These are phyloP conservation scores for Pelecanoides urinatrix DNA, from an alignment of 2,113 vertebrate genomes.

Conservation along the genomic window DNA sequence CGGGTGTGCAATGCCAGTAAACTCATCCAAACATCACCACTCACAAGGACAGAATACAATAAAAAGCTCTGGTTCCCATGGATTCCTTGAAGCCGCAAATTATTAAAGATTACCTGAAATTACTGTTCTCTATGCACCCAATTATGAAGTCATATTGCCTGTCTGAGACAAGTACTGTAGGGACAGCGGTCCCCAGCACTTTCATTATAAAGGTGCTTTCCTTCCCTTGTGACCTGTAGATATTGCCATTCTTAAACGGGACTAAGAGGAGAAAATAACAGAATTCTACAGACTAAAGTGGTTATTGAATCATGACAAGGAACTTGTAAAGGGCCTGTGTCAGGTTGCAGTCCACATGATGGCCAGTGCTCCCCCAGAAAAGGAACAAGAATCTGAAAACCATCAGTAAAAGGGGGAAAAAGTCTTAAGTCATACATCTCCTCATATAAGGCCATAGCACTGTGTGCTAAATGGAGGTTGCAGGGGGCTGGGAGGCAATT, in stretches of 20 bases:
- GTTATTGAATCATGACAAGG: neutral
- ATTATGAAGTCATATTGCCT: slow-evolving; percentile 4
- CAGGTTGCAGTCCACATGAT: neutral
- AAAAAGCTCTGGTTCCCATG: neutral
- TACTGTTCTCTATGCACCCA: neutral
- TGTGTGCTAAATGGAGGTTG: rapidly evolving
- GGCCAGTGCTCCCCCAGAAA: neutral
- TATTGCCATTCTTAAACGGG: neutral
- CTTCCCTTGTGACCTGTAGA: neutral
- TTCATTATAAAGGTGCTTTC: slow-evolving; percentile 39
- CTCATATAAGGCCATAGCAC: rapidly evolving
- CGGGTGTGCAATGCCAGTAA: slow-evolving; percentile 78
- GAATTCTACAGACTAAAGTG: neutral
- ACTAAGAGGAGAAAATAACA: neutral
- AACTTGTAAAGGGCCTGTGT: neutral
- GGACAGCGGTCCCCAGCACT: neutral
- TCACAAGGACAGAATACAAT: slow-evolving; percentile 47
- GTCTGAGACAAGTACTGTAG: neutral
- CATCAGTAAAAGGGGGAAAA: neutral
- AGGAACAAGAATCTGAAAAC: neutral
- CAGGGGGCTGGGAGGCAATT: neutral
- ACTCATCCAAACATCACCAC: slow-evolving; percentile 65
- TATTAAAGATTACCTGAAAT: slow-evolving; percentile 56
- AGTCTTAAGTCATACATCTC: neutral
- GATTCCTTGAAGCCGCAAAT: slow-evolving; percentile 36